Base-by-base conservation (phyloP, 1,140 invertebrate species). In the Araneus ventricosus region DNA sequence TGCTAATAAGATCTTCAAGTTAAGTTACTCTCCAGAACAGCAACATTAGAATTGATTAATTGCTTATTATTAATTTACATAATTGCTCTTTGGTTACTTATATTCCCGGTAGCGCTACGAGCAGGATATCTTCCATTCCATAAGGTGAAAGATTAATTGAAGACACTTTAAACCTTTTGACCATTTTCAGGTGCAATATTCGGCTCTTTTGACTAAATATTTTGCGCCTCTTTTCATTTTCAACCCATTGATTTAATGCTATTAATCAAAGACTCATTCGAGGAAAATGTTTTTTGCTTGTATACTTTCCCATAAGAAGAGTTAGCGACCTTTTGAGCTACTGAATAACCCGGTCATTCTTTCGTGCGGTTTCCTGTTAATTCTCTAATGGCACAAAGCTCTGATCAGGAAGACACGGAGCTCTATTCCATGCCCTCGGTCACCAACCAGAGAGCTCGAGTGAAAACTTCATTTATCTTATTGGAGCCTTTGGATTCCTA, bases 261-360 rank as follows among this genome's bases (percentile, higher is more conserved):
- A 82, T 82, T 82, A 82, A 82, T 82, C 80, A 82, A 82, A 41
- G 24, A 45, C 24, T 37, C 80, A 82, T 82, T 82, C 80, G 80
- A 82, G 41, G 80, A 82, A 82, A 75, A 75, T 75, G 6, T 75
- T 37, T 75, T 34, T 37, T 34, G 70, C 70, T 37, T 75, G 70
- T 37, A 75, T 37, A 45, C 39, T 82, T 82, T 82, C 37, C 70
- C 70, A 75, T 75, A 27, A 27, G 30, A 75, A 75, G 17, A 75
- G 70, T 52, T 45, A 82, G 22, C 41, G 80, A 82, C 80, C 80
- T 82, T 82, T 82, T 82, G 41, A 52, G 80, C 80, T 82, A 82
- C 80, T 52, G 80, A 82, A 45, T 34, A 75, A 75, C 30, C 30
- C 70, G 30, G 30, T 75, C 70, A 75, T 75, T 75, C 30, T 75